Evolutionary conservation across 2,113 vertebrate genomes (phyloP).

Genomic region (Barbus barbus): DNA sequence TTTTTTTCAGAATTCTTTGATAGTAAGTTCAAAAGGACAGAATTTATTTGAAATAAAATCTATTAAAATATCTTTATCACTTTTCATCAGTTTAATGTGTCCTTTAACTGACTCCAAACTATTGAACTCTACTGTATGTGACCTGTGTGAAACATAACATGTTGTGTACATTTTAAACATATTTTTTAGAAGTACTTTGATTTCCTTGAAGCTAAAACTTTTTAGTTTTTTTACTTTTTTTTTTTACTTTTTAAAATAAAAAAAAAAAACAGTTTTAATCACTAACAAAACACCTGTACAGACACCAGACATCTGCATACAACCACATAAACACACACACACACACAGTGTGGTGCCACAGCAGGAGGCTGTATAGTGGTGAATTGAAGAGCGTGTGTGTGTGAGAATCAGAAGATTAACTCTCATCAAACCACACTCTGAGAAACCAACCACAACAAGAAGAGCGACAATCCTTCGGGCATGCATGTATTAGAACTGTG

Average conservation of each 20-base stretch:
- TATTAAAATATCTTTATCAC: no score
- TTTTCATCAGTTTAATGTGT: no score
- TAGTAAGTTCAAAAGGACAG: no score
- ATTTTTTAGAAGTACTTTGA: background rate
- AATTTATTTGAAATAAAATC: no score
- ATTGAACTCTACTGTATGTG: background rate
- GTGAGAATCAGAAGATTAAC: conserved; percentile 24
- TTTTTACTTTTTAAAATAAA: no score
- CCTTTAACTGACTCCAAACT: no score
- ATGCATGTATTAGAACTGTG: background rate
- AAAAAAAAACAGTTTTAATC: background rate
- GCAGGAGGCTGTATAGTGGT: background rate
- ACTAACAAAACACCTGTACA: conserved; percentile 1
- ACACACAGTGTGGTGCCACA: conserved; percentile 12
- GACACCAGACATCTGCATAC: conserved; percentile 18
- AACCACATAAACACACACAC: conserved; percentile 8
- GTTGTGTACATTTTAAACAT: background rate
- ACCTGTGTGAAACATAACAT: background rate
- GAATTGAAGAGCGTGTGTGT: conserved; percentile 2
- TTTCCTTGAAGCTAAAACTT: background rate
- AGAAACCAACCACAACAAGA: conserved; percentile 30
- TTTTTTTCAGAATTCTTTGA: no score
- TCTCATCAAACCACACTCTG: conserved; percentile 23
- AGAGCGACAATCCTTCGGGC: conserved; percentile 21
- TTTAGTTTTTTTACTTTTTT: no score